These are phyloP conservation scores for Atlantisia rogersi DNA, from an alignment of 2,113 vertebrate species.

Conservation along the genomic window DNA sequence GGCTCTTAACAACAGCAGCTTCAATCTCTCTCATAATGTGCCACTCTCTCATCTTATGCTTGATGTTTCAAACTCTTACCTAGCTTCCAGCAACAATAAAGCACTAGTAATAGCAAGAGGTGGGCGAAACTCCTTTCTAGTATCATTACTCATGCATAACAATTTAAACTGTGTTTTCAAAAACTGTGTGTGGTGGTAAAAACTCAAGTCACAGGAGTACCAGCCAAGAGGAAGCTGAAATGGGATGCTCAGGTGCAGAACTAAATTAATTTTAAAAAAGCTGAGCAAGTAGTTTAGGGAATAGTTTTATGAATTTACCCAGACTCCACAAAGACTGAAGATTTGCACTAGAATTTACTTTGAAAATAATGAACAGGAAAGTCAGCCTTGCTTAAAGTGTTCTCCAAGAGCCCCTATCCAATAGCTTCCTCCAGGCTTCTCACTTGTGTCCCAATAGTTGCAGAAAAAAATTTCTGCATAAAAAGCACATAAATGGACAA, in stretches of 20 bases:
- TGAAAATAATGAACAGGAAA: constrained; percentile 4
- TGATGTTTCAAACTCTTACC: background rate
- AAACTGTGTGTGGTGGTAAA: background rate
- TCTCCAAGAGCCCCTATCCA: background rate
- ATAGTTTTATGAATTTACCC: background rate
- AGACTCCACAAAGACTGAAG: background rate
- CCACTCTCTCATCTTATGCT: background rate
- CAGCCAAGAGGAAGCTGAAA: background rate
- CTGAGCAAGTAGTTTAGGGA: constrained; percentile 14
- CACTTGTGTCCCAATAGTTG: background rate
- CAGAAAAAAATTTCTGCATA: background rate
- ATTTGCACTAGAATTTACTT: background rate
- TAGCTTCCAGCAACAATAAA: background rate
- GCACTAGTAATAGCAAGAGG: background rate
- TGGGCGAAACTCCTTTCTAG: background rate
- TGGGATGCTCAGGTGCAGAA: background rate
- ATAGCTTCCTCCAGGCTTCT: background rate
- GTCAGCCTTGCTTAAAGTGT: background rate
- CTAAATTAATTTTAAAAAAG: constrained; percentile 1
- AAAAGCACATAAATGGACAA: background rate
- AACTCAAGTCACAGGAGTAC: background rate
- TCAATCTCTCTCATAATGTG: fast-evolving
- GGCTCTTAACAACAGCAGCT: background rate
- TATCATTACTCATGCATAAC: background rate
- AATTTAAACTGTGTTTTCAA: background rate